Conservation (phyloP, 2,113 vertebrate genomes). For the Ranitomeya imitator region DNA sequence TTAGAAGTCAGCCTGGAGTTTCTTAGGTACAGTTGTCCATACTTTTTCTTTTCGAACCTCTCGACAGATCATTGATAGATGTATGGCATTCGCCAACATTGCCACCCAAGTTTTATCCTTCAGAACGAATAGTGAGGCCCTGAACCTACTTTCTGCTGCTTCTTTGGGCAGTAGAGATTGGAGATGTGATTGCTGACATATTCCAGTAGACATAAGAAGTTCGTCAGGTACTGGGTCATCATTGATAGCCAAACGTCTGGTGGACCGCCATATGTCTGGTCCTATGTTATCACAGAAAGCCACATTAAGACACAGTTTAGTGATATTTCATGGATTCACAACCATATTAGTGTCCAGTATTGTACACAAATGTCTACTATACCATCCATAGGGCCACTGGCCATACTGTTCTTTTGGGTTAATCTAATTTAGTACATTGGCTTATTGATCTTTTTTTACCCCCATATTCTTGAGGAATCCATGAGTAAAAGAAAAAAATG, state of each 20-base stretch:
- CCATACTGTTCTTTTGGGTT: too few relatives aligned
- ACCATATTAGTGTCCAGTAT: too few relatives aligned
- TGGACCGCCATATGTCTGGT: neutral
- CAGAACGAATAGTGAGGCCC: neutral
- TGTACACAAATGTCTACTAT: too few relatives aligned
- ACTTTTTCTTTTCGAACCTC: neutral
- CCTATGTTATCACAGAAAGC: neutral
- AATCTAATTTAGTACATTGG: too few relatives aligned
- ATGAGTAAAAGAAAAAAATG: too few relatives aligned
- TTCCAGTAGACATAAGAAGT: too few relatives aligned
- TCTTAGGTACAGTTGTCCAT: neutral
- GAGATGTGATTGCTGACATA: neutral
- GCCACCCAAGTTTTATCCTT: neutral
- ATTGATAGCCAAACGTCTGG: neutral
- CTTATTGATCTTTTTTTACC: too few relatives aligned
- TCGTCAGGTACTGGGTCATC: neutral
- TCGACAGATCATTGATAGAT: neutral
- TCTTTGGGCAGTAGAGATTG: neutral
- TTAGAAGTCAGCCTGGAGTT: neutral
- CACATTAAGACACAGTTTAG: neutral
- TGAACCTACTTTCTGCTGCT: neutral
- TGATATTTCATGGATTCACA: neutral
- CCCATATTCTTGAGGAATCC: too few relatives aligned
- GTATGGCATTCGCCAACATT: neutral
- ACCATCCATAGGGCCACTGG: too few relatives aligned